A percentile compares a stretch with the other conserved stretches of the same genome.
phyloP scores from a whole-genome alignment of 2,797 vertebrate species.

The Microchirus variegatus region DNA sequence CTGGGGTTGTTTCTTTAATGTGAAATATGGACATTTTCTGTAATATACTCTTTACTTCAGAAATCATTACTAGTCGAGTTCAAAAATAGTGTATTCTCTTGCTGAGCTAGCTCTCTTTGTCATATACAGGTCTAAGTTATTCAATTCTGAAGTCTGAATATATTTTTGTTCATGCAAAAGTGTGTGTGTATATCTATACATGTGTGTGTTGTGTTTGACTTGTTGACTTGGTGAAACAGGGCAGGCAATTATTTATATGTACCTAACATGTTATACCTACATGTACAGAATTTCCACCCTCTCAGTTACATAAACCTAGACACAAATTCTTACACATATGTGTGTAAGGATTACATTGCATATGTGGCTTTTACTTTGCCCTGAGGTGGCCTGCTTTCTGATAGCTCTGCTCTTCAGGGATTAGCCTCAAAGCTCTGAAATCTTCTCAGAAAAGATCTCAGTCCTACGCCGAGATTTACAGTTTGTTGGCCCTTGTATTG shows the following conservation, averaged over 20 bases:
- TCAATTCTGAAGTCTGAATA: slow-evolving; percentile 16
- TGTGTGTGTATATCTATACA: not conserved
- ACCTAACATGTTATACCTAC: not conserved
- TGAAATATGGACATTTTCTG: slow-evolving; percentile 17
- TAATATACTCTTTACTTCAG: slow-evolving; percentile 2
- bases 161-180: slow-evolving; percentile 6
- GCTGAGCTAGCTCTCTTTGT: not conserved
- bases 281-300: not conserved
- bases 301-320: not conserved
- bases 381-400: slow-evolving; percentile 56
- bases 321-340: not conserved
- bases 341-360: not conserved
- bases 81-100: slow-evolving; percentile 1
- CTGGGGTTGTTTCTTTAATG: slow-evolving; percentile 16
- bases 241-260: not conserved
- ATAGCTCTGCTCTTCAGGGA: slow-evolving; percentile 68
- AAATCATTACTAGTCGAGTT: not conserved
- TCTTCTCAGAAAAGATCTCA: slow-evolving; percentile 51
- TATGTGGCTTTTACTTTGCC: slow-evolving; percentile 31
- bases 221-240: not conserved
- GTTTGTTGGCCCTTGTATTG: slow-evolving; percentile 40
- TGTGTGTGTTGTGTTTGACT: no score
- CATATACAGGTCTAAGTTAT: slow-evolving; percentile 4
- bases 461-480: slow-evolving; percentile 56
- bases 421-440: slow-evolving; percentile 68